Percentiles rank a stretch among this genome's conserved stretches.
Evolutionary conservation across 1,140 invertebrate genomes (phyloP).

Genomic region (Diabrotica virgifera): DNA sequence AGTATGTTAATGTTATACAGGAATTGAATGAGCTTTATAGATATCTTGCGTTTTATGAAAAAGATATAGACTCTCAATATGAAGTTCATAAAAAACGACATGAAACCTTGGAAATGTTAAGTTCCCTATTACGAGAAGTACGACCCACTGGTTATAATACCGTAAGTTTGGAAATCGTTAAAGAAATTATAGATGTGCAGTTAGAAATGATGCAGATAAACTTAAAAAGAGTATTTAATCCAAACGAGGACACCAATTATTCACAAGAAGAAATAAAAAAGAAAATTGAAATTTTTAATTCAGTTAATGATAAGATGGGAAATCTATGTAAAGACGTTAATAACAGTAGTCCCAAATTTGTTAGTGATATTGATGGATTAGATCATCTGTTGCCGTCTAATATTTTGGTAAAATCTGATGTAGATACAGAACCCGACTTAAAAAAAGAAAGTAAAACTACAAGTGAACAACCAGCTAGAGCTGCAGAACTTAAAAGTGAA

Average conservation of each 20-base stretch:
- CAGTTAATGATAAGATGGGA: constrained; percentile 21
- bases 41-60: constrained; percentile 66
- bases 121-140: constrained; percentile 46
- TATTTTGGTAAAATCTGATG: too few relatives aligned
- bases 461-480: too few relatives aligned
- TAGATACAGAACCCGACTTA: too few relatives aligned
- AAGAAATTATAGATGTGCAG: constrained; percentile 54
- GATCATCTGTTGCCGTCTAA: too few relatives aligned
- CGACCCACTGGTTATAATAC: constrained; percentile 47
- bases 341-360: not conserved
- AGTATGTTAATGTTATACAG: constrained; percentile 66
- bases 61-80: constrained; percentile 64
- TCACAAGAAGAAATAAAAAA: constrained; percentile 20
- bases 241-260: constrained; percentile 12
- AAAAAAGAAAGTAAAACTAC: too few relatives aligned
- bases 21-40: constrained; percentile 69
- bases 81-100: constrained; percentile 67
- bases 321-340: constrained; percentile 14
- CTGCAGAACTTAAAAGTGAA: too few relatives aligned
- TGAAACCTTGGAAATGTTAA: constrained; percentile 62
- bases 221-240: constrained; percentile 47
- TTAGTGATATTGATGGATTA: not conserved
- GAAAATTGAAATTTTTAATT: constrained; percentile 16
- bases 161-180: constrained; percentile 45
- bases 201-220: constrained; percentile 58